phyloP scores from a whole-genome alignment of 2,888 invertebrate species.

The Leptinotarsa juncta region DNA sequence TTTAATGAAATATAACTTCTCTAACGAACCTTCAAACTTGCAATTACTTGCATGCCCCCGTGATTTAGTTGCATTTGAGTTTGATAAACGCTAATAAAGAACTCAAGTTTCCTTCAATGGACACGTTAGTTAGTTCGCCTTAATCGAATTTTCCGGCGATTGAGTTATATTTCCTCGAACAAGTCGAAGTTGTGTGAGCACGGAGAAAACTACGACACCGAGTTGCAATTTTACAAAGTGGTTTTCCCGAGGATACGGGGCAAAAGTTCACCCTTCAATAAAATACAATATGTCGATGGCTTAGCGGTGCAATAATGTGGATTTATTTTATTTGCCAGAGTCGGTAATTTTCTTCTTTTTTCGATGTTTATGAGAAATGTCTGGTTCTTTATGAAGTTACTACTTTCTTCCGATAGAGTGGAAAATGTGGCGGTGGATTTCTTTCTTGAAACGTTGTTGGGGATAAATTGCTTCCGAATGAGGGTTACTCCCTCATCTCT shows the following conservation, averaged over 20 bases:
- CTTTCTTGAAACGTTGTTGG: background rate
- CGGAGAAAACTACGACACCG: background rate
- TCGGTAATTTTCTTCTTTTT: background rate
- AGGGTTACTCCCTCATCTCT: background rate
- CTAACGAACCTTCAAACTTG: too few relatives aligned
- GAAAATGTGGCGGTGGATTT: background rate
- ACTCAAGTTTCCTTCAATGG: constrained; percentile 1
- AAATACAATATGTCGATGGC: constrained; percentile 7
- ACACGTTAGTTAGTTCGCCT: background rate
- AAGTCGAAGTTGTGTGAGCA: background rate
- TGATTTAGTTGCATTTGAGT: too few relatives aligned
- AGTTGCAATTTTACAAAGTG: constrained; percentile 15
- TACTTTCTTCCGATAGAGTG: background rate
- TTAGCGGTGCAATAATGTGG: constrained; percentile 10
- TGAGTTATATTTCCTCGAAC: constrained; percentile 1
- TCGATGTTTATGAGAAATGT: constrained; percentile 13
- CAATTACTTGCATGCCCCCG: too few relatives aligned
- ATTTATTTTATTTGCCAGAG: constrained; percentile 18
- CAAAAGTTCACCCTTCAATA: constrained; percentile 5
- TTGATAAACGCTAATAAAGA: background rate
- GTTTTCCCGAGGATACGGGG: constrained; percentile 7
- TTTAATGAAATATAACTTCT: too few relatives aligned
- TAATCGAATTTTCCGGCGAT: background rate
- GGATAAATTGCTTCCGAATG: background rate
- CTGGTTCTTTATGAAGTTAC: constrained; percentile 1